Evolutionary conservation across 2,113 vertebrate genomes (phyloP).

Genomic region (Hyperopisus bebe): DNA sequence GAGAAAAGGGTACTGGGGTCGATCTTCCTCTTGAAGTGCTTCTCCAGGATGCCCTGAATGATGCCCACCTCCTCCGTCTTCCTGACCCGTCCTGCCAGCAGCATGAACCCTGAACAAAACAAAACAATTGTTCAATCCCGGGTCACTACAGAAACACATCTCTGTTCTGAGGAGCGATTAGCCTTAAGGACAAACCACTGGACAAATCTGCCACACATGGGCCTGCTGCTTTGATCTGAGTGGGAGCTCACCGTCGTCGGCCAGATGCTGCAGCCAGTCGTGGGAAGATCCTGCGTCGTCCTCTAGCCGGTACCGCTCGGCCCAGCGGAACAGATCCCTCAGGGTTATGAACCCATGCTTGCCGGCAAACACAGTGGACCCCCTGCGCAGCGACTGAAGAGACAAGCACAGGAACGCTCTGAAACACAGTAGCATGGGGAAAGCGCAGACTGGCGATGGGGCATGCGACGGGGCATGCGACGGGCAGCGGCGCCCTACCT

Average conservation of each 20-base stretch:
- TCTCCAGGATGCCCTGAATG: slow-evolving; percentile 81
- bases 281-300: slow-evolving; percentile 68
- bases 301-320: slow-evolving; percentile 82
- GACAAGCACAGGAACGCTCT: background rate
- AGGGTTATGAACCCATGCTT: slow-evolving; percentile 95
- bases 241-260: slow-evolving; percentile 76
- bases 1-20: slow-evolving; percentile 77
- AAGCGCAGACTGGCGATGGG: background rate
- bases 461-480: background rate
- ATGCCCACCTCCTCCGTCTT: slow-evolving; percentile 80
- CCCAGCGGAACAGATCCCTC: slow-evolving; percentile 93
- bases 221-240: background rate
- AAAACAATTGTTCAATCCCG: background rate
- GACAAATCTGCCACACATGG: background rate
- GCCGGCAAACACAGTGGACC: slow-evolving; percentile 91
- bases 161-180: background rate
- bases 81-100: slow-evolving; percentile 87
- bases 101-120: slow-evolving; percentile 77
- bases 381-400: slow-evolving; percentile 78
- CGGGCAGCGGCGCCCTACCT: slow-evolving; percentile 61
- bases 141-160: background rate
- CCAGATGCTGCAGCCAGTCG: slow-evolving; percentile 93
- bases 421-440: background rate
- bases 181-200: background rate
- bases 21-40: slow-evolving; percentile 85